phyloP scores from a whole-genome alignment of 2,888 invertebrate species.

The Psylliodes chrysocephalus region DNA sequence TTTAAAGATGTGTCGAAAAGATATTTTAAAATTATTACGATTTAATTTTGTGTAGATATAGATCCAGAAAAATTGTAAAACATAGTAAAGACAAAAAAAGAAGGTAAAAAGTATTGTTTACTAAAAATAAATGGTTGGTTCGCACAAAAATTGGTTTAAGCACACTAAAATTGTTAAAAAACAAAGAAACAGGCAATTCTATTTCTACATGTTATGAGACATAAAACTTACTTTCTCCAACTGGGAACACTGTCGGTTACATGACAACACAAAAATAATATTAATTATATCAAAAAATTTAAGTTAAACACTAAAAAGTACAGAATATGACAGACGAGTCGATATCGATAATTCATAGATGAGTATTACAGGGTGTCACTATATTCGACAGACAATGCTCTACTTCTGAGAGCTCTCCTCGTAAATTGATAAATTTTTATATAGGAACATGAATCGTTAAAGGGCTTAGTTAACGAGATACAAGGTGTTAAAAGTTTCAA shows the following conservation, averaged over 20 bases:
- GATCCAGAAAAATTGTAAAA: no score
- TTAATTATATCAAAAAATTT: conserved; percentile 44
- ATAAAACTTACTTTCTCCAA: conserved; percentile 64
- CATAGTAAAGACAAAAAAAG: not conserved
- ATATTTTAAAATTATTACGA: not conserved
- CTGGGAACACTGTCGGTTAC: conserved; percentile 59
- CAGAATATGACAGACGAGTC: no score
- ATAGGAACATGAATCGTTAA: no score
- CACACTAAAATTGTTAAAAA: conserved; percentile 19
- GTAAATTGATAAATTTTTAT: no score
- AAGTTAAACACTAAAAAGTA: not conserved
- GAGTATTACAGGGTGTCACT: no score
- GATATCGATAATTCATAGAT: no score
- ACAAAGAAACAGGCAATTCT: conserved; percentile 13
- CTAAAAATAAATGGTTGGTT: not conserved
- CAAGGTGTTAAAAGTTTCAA: no score
- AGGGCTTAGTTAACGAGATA: no score
- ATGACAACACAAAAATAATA: conserved; percentile 51
- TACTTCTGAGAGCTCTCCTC: no score
- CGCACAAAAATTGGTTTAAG: conserved; percentile 22
- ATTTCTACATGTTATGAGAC: conserved; percentile 29
- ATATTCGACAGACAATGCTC: no score
- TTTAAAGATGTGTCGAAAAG: not conserved
- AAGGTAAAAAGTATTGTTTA: not conserved
- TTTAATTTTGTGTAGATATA: no score